Evolutionary conservation across 1,140 invertebrate genomes (phyloP), one percentile per base, ranked within the genome.

Genomic region (Zophobas atratus): DNA sequence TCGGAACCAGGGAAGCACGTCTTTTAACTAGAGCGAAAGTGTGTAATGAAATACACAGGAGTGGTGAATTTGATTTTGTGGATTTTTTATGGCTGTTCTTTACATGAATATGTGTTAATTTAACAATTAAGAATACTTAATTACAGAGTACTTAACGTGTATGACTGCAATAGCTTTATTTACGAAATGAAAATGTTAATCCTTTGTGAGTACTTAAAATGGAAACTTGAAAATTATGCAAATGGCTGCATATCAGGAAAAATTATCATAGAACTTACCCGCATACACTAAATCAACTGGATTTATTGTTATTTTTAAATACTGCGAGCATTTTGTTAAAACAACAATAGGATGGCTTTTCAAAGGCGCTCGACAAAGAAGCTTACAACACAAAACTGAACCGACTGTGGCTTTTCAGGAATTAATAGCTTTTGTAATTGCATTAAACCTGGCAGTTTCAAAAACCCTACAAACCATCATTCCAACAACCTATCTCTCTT

Each of bases 391-490:
- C 60, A 67, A 67, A 67, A 67, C 60, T 67, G 60, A 67, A 67
- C 60, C 60, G 60, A 67, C 60, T 67, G 60, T 67, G 60, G 60
- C 60, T 67, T 67, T 67, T 67, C 60, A 67, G 60, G 60, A 67
- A 67, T 67, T 67, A 67, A 67, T 67, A 67, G 60, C 60, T 67
- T 67, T 67, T 67, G 60, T 67, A 67, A 67, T 67, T 67, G 60
- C 60, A 67, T 67, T 67, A 67, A 67, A 67, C 60, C 38, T 67
- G 60, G 60, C 39, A 67, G 60, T 43, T 41, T 67, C 60, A 67
- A 67, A 67, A 67, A 67, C 60, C 60, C 60, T 39, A 63, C 57
- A 63, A 63, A 39, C 57, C 57, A 8, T 60, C 56, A 60, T 38
- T 60, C 36, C 56, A 36, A n/a, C 60, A 4, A 32, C 32, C 38